phyloP scores from a whole-genome alignment of 2,888 invertebrate species.

The Andrena minutula region DNA sequence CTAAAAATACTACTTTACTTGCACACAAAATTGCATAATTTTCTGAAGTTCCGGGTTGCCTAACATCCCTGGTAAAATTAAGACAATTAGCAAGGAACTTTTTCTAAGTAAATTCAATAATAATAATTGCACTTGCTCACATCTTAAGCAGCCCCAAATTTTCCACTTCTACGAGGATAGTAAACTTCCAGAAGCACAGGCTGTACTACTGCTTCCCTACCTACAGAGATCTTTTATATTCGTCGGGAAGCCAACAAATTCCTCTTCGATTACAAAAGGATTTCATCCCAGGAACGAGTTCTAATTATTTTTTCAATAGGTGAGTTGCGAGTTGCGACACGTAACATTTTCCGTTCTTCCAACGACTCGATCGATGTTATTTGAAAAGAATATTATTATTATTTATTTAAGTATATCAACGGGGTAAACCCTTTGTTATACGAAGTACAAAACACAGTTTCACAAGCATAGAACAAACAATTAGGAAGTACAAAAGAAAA shows the following conservation, averaged over 20 bases:
- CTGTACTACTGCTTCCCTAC: conserved; percentile 61
- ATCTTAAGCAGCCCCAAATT: not conserved
- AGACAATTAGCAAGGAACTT: not conserved
- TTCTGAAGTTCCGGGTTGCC: too few species aligned
- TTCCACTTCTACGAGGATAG: not conserved
- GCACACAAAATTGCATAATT: too few species aligned
- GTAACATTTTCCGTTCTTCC: not conserved
- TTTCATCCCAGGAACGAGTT: conserved; percentile 23
- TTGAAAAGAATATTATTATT: not conserved
- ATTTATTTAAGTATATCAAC: too few species aligned
- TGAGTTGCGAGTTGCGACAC: conserved; percentile 28
- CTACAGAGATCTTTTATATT: conserved; percentile 48
- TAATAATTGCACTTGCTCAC: conserved; percentile 11
- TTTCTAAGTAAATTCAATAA: not conserved
- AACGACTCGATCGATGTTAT: not conserved
- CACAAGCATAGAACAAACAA: not conserved
- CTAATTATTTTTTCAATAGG: conserved; percentile 25
- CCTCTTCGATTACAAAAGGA: conserved; percentile 34
- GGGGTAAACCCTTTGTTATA: too few species aligned
- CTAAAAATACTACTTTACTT: too few species aligned
- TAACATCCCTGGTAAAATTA: not conserved
- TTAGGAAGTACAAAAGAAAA: too few species aligned
- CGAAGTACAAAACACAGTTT: too few species aligned
- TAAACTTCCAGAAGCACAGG: not conserved
- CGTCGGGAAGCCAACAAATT: conserved; percentile 50